Conservation (phyloP, 2,113 vertebrate genomes). For the Seriola rivoliana region DNA sequence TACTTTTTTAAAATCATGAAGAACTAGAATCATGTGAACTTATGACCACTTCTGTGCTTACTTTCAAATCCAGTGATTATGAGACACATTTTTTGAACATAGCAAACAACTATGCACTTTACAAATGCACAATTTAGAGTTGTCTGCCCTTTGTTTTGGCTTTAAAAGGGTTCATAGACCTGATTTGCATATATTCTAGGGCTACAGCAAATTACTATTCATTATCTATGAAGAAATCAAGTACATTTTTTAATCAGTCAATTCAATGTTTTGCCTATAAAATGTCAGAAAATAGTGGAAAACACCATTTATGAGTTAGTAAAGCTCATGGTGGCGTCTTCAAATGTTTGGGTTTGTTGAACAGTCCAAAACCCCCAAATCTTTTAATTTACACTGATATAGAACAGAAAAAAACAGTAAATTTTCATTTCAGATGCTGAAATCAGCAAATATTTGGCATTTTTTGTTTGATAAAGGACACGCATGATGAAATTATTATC, state of each 20-base stretch:
- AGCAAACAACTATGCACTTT: neutral
- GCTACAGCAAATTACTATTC: neutral
- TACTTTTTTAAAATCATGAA: no score
- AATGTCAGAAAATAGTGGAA: neutral
- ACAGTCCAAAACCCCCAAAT: neutral
- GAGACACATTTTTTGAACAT: neutral
- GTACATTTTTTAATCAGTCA: neutral
- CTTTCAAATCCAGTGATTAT: no score
- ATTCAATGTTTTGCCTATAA: neutral
- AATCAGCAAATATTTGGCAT: neutral
- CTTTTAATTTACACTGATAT: neutral
- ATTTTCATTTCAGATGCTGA: neutral
- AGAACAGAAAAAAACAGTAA: neutral
- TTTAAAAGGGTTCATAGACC: neutral
- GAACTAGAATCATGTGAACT: no score
- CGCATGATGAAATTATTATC: no score
- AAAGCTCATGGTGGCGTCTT: neutral
- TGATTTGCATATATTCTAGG: neutral
- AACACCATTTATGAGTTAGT: no score
- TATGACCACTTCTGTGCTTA: neutral
- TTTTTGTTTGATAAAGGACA: neutral
- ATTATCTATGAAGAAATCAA: neutral
- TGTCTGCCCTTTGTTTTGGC: neutral
- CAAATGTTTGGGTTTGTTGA: neutral
- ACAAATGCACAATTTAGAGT: neutral